Evolutionary conservation across 2,113 vertebrate species (phyloP).

Genomic region (Egretta garzetta): DNA sequence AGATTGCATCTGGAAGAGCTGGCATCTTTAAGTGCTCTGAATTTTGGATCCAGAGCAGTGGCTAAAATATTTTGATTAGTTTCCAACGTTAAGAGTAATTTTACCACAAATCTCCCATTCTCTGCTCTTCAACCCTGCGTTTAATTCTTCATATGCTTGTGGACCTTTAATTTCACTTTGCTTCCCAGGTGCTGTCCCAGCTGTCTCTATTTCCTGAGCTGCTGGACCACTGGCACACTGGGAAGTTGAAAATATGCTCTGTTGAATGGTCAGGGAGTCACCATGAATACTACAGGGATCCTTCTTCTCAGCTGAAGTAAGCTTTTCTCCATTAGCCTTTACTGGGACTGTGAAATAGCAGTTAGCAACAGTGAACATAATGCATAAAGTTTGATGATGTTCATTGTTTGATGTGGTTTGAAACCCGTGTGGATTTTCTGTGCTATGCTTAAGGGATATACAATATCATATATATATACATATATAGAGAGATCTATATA

Average conservation of each 20-base stretch:
- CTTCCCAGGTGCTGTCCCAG: neutral
- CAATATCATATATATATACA: neutral
- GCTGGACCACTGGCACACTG: neutral
- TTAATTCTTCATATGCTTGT: neutral
- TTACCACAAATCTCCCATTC: constrained; percentile 26
- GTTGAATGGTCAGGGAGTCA: neutral
- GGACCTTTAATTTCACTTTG: neutral
- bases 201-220: neutral
- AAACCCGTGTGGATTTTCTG: neutral
- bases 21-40: constrained; percentile 49
- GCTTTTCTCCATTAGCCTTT: neutral
- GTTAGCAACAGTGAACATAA: neutral
- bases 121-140: neutral
- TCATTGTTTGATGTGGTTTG: neutral
- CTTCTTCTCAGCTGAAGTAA: neutral
- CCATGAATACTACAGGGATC: neutral
- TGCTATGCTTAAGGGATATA: neutral
- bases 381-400: neutral
- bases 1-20: constrained; percentile 40
- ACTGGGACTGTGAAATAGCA: neutral
- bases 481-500: too few relatives aligned
- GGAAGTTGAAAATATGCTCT: neutral
- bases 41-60: constrained; percentile 47
- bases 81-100: constrained; percentile 33
- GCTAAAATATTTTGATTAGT: constrained; percentile 63